Base-by-base conservation (phyloP, 2,888 invertebrate species). In the Flabesymbios commensalis region DNA sequence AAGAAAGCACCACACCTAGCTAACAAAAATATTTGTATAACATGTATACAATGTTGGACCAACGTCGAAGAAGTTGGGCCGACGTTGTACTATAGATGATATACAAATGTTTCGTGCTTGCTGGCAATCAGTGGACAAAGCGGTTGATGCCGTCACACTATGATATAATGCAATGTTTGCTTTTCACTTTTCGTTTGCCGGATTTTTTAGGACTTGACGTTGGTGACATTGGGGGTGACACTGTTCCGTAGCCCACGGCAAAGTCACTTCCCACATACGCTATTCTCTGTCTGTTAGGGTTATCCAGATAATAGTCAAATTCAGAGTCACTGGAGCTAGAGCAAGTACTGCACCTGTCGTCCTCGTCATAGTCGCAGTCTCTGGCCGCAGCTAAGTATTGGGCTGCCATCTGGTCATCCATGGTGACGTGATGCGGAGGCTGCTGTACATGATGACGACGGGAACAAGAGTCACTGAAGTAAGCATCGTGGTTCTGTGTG, bases 301-400 rank as follows among this genome's bases (percentile, higher is more conserved):
- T 84, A 59, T 83, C 79, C 68, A 93, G 91, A 65, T 92, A 90
- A 81, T 93, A 93, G 68, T 93, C 93, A 53, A 80, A 79, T 56
- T 93, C 93, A 19, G 92, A 92, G 29, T 92, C 93, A 71, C 86
- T 87, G 43, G 78, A 79, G 63, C 78, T 79, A 29, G 85, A 85
- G 69, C 94, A 94, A 17, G 94, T 94, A 42, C 94, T 94, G 81
- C 94, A 94, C 76, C 90, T 89, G 78, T 92, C 91, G 70, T 88
- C 89, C 49, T 88, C 87, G n/a, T 48, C n/a, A n/a, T n/a, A n/a
- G n/a, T n/a, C n/a, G n/a, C n/a, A n/a, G 22, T 41, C 36, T 28
- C 32, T 22, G n/a, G 24, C 19, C 39, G 31, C 7, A 7, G 22
- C 39, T 14, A 58, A 33, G 51, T 39, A 58, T 19, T 22, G 31